Base-by-base conservation (phyloP, 2,113 vertebrate genomes). In the Columba janthina region DNA sequence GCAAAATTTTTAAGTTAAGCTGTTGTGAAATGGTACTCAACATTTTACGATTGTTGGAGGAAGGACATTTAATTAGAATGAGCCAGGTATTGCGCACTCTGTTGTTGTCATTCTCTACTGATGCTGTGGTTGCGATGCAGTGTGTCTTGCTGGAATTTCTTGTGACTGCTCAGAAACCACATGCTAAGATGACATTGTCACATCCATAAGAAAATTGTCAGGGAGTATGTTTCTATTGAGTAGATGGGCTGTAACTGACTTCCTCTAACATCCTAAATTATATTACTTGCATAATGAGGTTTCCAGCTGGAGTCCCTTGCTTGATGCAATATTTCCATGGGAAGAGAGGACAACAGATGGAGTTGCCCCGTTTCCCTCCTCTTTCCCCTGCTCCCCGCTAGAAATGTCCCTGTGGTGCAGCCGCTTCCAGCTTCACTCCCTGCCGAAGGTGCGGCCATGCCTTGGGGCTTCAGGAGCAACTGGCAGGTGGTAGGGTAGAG, bases 11-110 rank as follows among this genome's bases (percentile, higher is more conserved):
- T 29, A 94, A 74, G 66, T 92, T 75, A 85, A 91, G 56, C 57
- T 94, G 78, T 97, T 91, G 74, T 96, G 95, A 97, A 97, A 95
- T 82, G 40, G 26, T 72, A 12, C 46, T 90, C 70, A 85, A 9
- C 73, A n/a, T 85, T 91, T 84, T 40, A 51, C 1, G 11, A 7
- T 88, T 62, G 64, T 56, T 84, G 72, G 62, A 88, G 76, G 90
- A 89, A 95, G 79, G 28, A 72, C 29, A 25, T 50, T 84, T 67
- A 84, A 81, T 86, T 71, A 36, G 46, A 86, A 57, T 42, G 53
- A 72, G 20, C 18, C 73, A 92, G 76, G 69, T 95, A 86, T 95
- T 96, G 76, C 15, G 0, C 46, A 74, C 65, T 90, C 73, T 38
- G 40, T n/a, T 40, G 11, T 57, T 82, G 56, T 66, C 51, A 12